Evolutionary conservation across 2,888 invertebrate species (phyloP).

Genomic region (Tenthredo scrophulariae): DNA sequence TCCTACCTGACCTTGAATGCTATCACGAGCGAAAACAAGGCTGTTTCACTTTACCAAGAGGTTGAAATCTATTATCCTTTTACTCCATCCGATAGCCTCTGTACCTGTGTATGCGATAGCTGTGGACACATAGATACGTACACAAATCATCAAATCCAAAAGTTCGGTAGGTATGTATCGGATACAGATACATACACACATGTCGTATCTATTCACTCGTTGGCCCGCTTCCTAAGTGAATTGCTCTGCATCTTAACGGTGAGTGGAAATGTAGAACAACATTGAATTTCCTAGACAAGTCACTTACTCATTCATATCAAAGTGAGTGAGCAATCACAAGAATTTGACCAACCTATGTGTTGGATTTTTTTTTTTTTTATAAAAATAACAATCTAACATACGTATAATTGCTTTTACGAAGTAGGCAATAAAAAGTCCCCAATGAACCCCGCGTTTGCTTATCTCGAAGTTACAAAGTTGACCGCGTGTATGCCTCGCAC

Average conservation of each 20-base stretch:
- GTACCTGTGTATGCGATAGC: neutral
- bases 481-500: neutral
- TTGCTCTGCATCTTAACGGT: conserved; percentile 26
- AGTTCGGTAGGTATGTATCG: neutral
- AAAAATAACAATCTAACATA: neutral
- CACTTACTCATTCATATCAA: neutral
- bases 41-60: conserved; percentile 12
- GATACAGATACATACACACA: neutral
- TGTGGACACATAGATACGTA: neutral
- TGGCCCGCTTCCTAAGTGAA: conserved; percentile 22
- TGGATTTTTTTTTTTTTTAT: neutral
- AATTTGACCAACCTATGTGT: neutral
- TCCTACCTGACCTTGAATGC: neutral
- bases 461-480: conserved; percentile 33
- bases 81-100: neutral
- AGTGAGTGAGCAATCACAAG: neutral
- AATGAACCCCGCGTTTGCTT: conserved; percentile 14
- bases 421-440: conserved; percentile 32
- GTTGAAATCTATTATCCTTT: neutral
- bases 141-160: neutral
- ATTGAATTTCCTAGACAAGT: neutral
- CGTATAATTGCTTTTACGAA: conserved; percentile 10
- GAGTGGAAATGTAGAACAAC: neutral
- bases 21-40: neutral
- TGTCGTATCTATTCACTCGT: conserved; percentile 4